These are phyloP conservation scores for Heliconius hermathena DNA, from an alignment of 1,140 invertebrate species.

Conservation along the genomic window DNA sequence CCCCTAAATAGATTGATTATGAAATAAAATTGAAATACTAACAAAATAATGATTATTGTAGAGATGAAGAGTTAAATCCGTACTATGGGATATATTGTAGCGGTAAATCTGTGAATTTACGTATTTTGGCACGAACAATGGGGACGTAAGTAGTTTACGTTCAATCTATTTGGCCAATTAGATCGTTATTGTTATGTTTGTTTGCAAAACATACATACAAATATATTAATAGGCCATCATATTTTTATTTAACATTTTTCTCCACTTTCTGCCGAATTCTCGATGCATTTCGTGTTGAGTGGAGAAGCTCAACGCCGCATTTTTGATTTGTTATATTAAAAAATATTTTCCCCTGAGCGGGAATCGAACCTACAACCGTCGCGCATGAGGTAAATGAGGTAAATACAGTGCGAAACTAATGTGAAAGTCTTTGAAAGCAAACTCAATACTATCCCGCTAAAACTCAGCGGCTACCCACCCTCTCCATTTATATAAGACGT, in stretches of 20 bases:
- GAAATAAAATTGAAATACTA: background rate
- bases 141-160: conserved; percentile 34
- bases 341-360: no score
- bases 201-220: conserved; percentile 9
- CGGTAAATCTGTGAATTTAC: conserved; percentile 36
- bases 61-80: conserved; percentile 27
- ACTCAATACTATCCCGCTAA: no score
- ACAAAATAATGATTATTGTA: conserved; percentile 1
- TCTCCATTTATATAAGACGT: no score
- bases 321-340: background rate
- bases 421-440: no score
- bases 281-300: no score
- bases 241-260: background rate
- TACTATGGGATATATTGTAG: conserved; percentile 19
- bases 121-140: conserved; percentile 36
- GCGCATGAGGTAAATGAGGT: no score
- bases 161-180: conserved; percentile 34
- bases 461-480: no score
- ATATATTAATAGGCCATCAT: background rate
- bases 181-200: conserved; percentile 30
- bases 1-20: background rate
- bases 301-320: background rate
- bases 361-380: no score
- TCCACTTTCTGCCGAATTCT: no score
- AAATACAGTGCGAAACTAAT: no score